Base-by-base conservation (phyloP, 2,888 invertebrate species). In the Chalcosyrphus nemorum region DNA sequence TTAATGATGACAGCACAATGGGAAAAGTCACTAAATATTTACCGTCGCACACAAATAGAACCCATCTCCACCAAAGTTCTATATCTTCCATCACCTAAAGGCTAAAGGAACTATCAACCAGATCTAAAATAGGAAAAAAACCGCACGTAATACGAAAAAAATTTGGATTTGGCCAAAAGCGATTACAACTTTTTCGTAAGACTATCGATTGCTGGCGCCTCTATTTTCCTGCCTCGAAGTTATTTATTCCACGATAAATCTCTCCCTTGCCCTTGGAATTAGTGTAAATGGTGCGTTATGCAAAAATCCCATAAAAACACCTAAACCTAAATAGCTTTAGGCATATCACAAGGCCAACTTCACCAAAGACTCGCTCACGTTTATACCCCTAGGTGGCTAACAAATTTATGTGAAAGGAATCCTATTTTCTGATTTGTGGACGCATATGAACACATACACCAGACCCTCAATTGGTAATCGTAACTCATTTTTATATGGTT, bases 401-500 rank as follows among this genome's bases (percentile, higher is more conserved):
- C 76, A 70, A 77, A 76, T 76, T 68, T 66, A 76, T 76, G 66
- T 50, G 21, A n/a, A 63, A n/a, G 47, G 9, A 56, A 65, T 45
- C 54, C 43, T n/a, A 52, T 45, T 63, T 68, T 52, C 6, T 57
- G 50, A 59, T 59, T 76, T 68, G 57, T 76, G 32, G 15, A 17
- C 29, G 43, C 50, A 32, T 35, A 65, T 38, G 57, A 47, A 45
- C 6, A 43, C 61, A 32, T 17, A 35, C 41, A 65, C 38, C 27
- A 7, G 11, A 3, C 57, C 15, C 32, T 27, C 76, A 54, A 77
- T 77, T 77, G 68, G 52, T 24, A 61, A 61, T 70, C 76, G 76
- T 77, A 77, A 77, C 70, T 77, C 76, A 77, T 68, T 70, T 77
- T 77, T 68, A 77, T 77, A 52, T 61, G 21, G 59, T 68, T 70